Evolutionary conservation across 2,797 vertebrate genomes (phyloP).

Genomic region (Pangasius krempfi): DNA sequence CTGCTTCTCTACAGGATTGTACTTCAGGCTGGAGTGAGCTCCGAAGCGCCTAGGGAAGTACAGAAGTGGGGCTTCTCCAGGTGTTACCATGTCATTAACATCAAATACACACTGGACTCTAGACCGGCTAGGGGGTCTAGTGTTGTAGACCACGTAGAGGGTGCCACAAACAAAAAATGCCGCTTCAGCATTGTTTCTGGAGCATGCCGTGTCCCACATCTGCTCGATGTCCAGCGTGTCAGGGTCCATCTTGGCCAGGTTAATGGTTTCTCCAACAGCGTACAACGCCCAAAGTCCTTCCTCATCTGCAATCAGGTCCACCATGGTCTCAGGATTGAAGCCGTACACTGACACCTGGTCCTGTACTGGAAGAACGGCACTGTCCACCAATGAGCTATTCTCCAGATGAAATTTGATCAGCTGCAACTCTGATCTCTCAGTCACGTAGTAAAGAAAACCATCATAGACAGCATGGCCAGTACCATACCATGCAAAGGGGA

Average conservation of each 20-base stretch:
- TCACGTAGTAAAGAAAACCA: conserved; percentile 85
- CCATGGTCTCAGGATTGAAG: conserved; percentile 85
- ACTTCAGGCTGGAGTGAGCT: conserved; percentile 91
- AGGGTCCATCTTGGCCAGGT: conserved; percentile 91
- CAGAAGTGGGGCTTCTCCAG: conserved; percentile 84
- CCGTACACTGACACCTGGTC: conserved; percentile 74
- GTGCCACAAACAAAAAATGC: conserved; percentile 93
- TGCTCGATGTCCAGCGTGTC: conserved; percentile 89
- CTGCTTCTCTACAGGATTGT: conserved; percentile 88
- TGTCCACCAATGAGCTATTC: conserved; percentile 82
- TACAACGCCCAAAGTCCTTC: conserved; percentile 94
- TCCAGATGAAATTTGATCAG: conserved; percentile 89
- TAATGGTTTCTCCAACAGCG: conserved; percentile 83
- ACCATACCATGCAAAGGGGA: conserved; percentile 87
- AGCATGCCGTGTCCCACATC: conserved; percentile 95
- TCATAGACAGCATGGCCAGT: conserved; percentile 85
- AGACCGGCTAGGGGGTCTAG: conserved; percentile 86
- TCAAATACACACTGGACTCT: conserved; percentile 94
- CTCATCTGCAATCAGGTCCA: conserved; percentile 86
- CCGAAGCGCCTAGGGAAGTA: conserved; percentile 94
- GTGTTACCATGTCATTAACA: conserved; percentile 83
- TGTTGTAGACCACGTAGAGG: conserved; percentile 95
- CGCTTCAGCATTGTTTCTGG: conserved; percentile 87
- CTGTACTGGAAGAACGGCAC: conserved; percentile 85
- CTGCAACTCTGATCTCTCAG: conserved; percentile 80